Conservation (phyloP, 1,140 invertebrate genomes). For the Steinernema feltiae region DNA sequence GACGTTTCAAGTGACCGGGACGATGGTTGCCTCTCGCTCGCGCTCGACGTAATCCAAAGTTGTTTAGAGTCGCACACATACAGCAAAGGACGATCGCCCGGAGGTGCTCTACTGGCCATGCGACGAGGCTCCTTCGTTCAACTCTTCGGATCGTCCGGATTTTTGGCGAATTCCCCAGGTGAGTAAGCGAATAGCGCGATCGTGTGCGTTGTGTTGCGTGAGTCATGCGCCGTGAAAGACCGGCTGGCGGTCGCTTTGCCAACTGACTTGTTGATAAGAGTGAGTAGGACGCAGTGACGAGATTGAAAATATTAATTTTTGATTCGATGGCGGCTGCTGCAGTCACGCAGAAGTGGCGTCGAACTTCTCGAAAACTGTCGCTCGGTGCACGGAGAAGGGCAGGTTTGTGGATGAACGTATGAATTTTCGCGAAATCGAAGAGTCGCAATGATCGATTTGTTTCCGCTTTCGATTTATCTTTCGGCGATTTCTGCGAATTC, state of each 20-base stretch:
- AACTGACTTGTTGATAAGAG: slow-evolving; percentile 12
- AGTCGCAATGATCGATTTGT: neutral
- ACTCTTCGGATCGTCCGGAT: neutral
- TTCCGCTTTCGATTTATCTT: neutral
- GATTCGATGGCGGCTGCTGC: slow-evolving; percentile 4
- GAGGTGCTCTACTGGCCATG: neutral
- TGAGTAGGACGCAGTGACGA: neutral
- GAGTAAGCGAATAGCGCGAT: neutral
- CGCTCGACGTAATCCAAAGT: neutral
- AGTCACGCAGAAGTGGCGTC: neutral
- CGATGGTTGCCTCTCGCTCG: neutral
- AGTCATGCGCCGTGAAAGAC: neutral
- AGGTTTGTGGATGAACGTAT: neutral
- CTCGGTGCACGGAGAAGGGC: neutral
- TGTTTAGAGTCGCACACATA: neutral
- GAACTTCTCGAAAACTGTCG: neutral
- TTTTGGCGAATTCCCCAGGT: neutral
- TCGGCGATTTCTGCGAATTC: neutral
- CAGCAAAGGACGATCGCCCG: neutral
- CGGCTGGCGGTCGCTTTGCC: neutral
- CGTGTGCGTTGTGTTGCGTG: neutral
- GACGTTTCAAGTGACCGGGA: neutral
- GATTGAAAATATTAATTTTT: slow-evolving; percentile 1
- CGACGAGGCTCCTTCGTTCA: neutral
- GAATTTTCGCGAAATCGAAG: neutral